Evolutionary conservation across 2,113 vertebrate species (phyloP), one percentile per base, ranked within the genome.

Genomic region (Tychaedon coryphoeus): DNA sequence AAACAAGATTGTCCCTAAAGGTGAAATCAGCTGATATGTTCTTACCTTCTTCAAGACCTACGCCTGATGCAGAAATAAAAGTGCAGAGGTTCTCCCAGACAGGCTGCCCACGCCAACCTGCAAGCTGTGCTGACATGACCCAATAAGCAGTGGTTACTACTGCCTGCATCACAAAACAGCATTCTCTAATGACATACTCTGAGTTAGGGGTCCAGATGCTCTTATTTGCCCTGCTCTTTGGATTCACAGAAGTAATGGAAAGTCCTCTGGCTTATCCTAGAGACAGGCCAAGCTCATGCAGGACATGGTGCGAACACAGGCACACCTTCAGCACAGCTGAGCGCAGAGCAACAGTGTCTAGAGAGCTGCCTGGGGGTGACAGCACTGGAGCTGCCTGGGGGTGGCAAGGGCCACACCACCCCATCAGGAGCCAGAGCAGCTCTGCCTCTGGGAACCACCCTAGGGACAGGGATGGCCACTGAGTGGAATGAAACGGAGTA

Each of bases 41-140:
- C 70, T 70, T 47, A 54, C 8, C 16, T 83, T 66, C 34, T 66
- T 67, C 33, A 67, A 67, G 57, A 19, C n/a, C 57, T 78, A 87
- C 75, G 8, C 7, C 40, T 65, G 48, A 57, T 47, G 38, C 34
- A 64, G 24, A 79, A 69, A 75, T 48, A 48, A 40, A 74, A 24
- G 7, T 42, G 29, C 23, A 82, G 62, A 81, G 5, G 5, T 53
- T 78, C 9, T 78, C 61, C 24, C 73, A 71, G n/a, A 40, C 15
- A 61, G 29, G 26, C 9, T 74, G 24, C 40, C 14, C 2, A 12
- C 22, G 45, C 28, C 15, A 4, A 12, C 13, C 17, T 40, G 13
- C 0, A 0, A 57, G 48, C 25, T 88, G 31, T 3, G 2, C 18
- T 42, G 24, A 16, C 12, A 23, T 66, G 40, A 57, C 10, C 10